phyloP scores from a whole-genome alignment of 2,797 vertebrate species.

The Lates japonicus region DNA sequence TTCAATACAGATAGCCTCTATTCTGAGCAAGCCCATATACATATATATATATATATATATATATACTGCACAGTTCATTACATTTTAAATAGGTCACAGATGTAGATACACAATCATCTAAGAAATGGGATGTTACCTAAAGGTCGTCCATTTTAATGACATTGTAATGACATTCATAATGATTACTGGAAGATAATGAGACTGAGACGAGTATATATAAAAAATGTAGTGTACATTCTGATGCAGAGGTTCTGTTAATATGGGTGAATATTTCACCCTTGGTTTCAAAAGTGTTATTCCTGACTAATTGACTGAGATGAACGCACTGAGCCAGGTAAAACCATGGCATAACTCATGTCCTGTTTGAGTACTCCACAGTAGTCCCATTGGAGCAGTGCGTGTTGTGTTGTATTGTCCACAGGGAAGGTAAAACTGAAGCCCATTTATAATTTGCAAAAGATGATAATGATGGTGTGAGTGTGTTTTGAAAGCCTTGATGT shows the following conservation, averaged over 20 bases:
- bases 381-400: background rate
- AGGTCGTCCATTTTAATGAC: background rate
- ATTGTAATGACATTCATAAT: background rate
- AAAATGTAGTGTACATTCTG: background rate
- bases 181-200: background rate
- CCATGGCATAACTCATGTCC: background rate
- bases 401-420: background rate
- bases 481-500: constrained; percentile 6
- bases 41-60: no score
- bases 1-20: background rate
- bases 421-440: background rate
- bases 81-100: constrained; percentile 40
- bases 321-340: background rate
- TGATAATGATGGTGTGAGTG: background rate
- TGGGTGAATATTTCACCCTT: background rate
- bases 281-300: background rate
- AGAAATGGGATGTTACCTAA: constrained; percentile 25
- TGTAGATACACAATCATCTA: constrained; percentile 32
- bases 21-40: constrained; percentile 1
- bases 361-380: background rate
- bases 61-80: background rate
- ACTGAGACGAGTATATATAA: background rate
- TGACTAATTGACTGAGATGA: background rate
- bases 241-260: background rate
- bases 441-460: background rate